Percentiles rank a stretch among this genome's conserved stretches.
Evolutionary conservation across 2,797 vertebrate genomes (phyloP).

Genomic region (Thaleichthys pacificus): DNA sequence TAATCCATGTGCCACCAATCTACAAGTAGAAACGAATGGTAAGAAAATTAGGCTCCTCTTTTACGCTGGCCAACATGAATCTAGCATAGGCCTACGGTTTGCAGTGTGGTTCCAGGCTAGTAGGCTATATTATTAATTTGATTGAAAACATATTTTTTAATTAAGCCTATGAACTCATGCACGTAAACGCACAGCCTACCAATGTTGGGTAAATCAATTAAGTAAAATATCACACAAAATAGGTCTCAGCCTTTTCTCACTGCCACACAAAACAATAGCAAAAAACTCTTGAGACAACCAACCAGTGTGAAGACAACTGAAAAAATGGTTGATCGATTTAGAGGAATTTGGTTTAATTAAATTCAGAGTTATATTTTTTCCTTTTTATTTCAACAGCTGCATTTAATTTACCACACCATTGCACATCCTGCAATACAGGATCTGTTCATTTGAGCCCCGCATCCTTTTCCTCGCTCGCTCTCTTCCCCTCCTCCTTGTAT

Average conservation of each 20-base stretch:
- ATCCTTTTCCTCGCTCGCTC: conserved; percentile 41
- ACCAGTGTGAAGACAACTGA: conserved; percentile 36
- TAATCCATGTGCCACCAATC: not conserved
- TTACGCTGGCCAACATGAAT: not conserved
- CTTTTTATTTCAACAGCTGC: conserved; percentile 78
- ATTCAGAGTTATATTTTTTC: conserved; percentile 58
- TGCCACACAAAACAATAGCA: conserved; percentile 18
- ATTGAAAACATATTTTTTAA: too few relatives aligned
- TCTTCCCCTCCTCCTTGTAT: conserved; percentile 45
- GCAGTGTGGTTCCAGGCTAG: too few relatives aligned
- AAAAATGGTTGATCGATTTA: conserved; percentile 47
- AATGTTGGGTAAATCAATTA: too few relatives aligned
- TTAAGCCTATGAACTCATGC: not conserved
- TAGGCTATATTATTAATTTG: too few relatives aligned
- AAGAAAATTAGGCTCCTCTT: not conserved
- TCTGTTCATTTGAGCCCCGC: conserved; percentile 75
- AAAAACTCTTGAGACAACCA: conserved; percentile 49
- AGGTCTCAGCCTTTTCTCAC: not conserved
- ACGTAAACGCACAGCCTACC: too few relatives aligned
- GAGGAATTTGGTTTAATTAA: conserved; percentile 46
- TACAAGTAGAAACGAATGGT: not conserved
- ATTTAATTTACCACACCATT: conserved; percentile 85
- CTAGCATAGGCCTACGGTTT: too few relatives aligned
- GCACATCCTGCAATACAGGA: conserved; percentile 83
- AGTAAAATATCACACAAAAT: not conserved